Conservation (phyloP, 2,888 invertebrate species). For the Ryuthela nishihirai region DNA sequence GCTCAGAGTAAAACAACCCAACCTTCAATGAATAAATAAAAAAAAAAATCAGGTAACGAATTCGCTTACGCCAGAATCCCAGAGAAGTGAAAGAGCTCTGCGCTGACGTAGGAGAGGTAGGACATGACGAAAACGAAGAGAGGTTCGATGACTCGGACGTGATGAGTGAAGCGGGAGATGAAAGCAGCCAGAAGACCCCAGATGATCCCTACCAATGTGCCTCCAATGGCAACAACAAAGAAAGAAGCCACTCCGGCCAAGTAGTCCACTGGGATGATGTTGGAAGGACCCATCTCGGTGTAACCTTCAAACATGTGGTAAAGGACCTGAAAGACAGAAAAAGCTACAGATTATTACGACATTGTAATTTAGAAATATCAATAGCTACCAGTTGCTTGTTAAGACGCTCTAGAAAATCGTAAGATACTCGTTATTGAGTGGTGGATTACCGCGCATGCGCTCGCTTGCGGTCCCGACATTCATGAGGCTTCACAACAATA, state of each 20-base stretch:
- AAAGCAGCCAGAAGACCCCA: constrained; percentile 93
- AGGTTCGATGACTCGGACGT: constrained; percentile 95
- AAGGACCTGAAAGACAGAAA: constrained; percentile 60
- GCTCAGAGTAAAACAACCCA: too few relatives aligned
- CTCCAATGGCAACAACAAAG: constrained; percentile 87
- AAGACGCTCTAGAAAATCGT: too few relatives aligned
- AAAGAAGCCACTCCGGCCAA: constrained; percentile 83
- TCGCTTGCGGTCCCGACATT: too few relatives aligned
- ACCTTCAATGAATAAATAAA: neutral
- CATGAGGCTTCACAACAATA: too few relatives aligned
- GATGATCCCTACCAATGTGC: constrained; percentile 83
- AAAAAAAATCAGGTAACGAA: neutral
- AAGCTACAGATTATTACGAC: too few relatives aligned
- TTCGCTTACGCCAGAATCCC: constrained; percentile 94
- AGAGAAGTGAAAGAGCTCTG: constrained; percentile 97
- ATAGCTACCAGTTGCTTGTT: too few relatives aligned
- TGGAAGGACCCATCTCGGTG: constrained; percentile 78
- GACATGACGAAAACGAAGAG: constrained; percentile 98
- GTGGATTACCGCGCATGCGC: too few relatives aligned
- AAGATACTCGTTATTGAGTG: too few relatives aligned
- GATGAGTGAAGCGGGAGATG: constrained; percentile 89
- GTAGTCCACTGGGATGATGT: constrained; percentile 68
- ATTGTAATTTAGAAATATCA: too few relatives aligned
- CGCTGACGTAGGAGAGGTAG: constrained; percentile 92
- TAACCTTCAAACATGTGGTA: constrained; percentile 97